phyloP scores from a whole-genome alignment of 2,888 invertebrate genomes.

The Drosophila paranaensis region DNA sequence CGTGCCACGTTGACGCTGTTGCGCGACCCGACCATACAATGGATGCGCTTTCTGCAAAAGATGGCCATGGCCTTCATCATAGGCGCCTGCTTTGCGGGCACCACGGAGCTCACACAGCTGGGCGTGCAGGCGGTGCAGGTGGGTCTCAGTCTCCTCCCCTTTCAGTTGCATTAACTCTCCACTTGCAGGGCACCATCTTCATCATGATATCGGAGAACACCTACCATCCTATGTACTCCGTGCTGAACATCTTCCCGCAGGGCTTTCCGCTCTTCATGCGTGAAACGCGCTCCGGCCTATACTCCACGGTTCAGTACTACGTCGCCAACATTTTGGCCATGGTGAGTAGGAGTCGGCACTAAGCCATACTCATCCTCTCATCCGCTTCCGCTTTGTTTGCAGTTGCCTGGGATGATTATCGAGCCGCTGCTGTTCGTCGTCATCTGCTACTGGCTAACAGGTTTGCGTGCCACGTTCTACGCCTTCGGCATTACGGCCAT shows the following conservation, averaged over 20 bases:
- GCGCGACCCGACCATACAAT: constrained; percentile 92
- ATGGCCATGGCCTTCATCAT: constrained; percentile 91
- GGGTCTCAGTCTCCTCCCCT: background rate
- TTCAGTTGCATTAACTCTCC: background rate
- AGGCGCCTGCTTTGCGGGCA: constrained; percentile 93
- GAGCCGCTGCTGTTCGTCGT: constrained; percentile 93
- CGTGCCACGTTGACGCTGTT: constrained; percentile 90
- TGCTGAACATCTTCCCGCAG: constrained; percentile 92
- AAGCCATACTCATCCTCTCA: background rate
- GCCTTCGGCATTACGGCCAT: constrained; percentile 90
- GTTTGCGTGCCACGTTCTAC: constrained; percentile 88
- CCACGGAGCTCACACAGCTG: constrained; percentile 89
- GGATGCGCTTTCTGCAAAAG: constrained; percentile 92
- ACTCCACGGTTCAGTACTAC: constrained; percentile 92
- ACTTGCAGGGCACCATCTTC: constrained; percentile 90
- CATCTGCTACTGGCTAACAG: constrained; percentile 94
- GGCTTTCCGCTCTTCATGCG: constrained; percentile 92
- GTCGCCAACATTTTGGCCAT: constrained; percentile 91
- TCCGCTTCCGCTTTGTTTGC: constrained; percentile 23
- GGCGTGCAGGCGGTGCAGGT: constrained; percentile 92
- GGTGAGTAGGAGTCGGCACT: constrained; percentile 85
- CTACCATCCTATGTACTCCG: constrained; percentile 96
- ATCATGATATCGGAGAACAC: constrained; percentile 95
- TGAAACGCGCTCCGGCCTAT: constrained; percentile 93
- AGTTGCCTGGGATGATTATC: constrained; percentile 93